phyloP scores from a whole-genome alignment of 2,888 invertebrate genomes.

The Drosophila rubida region DNA sequence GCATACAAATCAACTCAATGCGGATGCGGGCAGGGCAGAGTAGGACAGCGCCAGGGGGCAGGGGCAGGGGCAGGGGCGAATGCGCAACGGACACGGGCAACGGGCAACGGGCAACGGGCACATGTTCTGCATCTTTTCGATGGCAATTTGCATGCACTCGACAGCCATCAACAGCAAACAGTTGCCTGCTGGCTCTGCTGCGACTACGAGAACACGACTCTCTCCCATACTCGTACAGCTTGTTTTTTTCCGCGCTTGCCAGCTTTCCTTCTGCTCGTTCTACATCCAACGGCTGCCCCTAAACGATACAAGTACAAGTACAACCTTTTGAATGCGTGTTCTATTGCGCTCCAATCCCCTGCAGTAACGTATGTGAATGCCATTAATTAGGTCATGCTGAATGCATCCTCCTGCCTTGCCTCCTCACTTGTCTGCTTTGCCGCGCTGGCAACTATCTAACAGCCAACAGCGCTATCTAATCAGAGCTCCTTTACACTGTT shows the following conservation, averaged over 20 bases:
- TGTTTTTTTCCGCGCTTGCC: constrained; percentile 12
- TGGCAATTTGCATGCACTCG: constrained; percentile 79
- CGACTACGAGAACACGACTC: not conserved
- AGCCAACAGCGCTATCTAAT: constrained; percentile 31
- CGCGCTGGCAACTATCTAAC: not conserved
- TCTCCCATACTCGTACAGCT: no score
- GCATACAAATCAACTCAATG: constrained; percentile 71
- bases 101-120: constrained; percentile 48
- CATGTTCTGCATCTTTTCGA: constrained; percentile 76
- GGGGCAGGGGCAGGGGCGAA: not conserved
- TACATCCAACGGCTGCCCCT: constrained; percentile 12
- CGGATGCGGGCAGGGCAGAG: not conserved
- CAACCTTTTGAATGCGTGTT: constrained; percentile 58
- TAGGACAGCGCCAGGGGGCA: not conserved
- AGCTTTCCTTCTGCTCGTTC: constrained; percentile 8
- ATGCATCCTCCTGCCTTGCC: constrained; percentile 18
- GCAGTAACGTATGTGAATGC: constrained; percentile 54
- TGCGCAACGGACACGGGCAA: constrained; percentile 47
- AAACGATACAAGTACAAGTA: constrained; percentile 36
- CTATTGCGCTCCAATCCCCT: constrained; percentile 65
- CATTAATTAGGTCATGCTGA: constrained; percentile 71
- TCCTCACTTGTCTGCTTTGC: constrained; percentile 1
- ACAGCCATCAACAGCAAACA: constrained; percentile 78
- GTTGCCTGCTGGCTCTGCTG: constrained; percentile 54
- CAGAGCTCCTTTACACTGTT: constrained; percentile 6